Conservation (phyloP, 2,888 invertebrate species). For the Beris chalybata region DNA sequence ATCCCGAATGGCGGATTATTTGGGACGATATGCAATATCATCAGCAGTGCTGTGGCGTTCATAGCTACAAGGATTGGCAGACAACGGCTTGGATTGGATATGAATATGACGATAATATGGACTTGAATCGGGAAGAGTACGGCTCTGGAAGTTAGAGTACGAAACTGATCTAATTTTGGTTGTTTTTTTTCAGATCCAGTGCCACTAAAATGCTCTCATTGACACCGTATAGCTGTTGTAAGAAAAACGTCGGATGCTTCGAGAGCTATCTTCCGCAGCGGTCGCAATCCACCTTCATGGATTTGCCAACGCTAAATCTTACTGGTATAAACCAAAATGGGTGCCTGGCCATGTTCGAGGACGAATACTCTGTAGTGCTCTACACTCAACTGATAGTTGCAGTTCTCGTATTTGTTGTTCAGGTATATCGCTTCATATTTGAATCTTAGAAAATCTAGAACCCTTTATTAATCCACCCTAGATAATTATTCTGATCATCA, state of each 20-base stretch:
- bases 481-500: conserved; percentile 30
- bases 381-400: conserved; percentile 7
- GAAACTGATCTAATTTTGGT: background rate
- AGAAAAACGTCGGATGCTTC: conserved; percentile 30
- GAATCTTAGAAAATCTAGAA: background rate
- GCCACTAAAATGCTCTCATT: conserved; percentile 29
- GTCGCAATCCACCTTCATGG: conserved; percentile 2
- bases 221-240: conserved; percentile 40
- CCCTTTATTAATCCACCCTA: conserved; percentile 1
- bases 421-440: conserved; percentile 13
- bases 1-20: conserved; percentile 52
- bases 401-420: conserved; percentile 19
- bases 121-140: background rate
- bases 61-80: conserved; percentile 51
- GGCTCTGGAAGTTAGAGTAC: background rate
- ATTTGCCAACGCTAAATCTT: conserved; percentile 31
- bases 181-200: conserved; percentile 1
- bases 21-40: conserved; percentile 52
- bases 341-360: conserved; percentile 31
- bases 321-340: conserved; percentile 35
- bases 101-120: conserved; percentile 22
- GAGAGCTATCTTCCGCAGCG: conserved; percentile 26
- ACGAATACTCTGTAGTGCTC: background rate
- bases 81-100: conserved; percentile 33
- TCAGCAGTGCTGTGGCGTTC: conserved; percentile 52